Conservation (phyloP, 92 coral and sea anemone species). For the Anthopleura xanthogrammica region DNA sequence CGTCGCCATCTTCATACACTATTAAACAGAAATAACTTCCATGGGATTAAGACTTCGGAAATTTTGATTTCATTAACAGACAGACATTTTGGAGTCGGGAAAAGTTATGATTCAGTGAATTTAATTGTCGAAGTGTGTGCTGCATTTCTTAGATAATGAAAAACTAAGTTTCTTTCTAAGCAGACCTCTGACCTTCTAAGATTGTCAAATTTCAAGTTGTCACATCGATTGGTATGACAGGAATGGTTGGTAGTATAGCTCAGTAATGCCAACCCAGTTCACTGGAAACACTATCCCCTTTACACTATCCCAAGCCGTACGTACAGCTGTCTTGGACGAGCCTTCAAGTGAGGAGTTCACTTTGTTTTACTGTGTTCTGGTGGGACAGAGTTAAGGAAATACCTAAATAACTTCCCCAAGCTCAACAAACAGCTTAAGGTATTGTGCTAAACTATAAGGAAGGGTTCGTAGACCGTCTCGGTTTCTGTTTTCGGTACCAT, state of each 20-base stretch:
- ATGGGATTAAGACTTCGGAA: neutral
- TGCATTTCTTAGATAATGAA: conserved; percentile 36
- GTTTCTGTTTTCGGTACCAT: conserved; percentile 16
- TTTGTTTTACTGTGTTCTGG: conserved; percentile 15
- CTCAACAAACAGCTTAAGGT: conserved; percentile 33
- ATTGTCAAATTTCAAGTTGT: conserved; percentile 25
- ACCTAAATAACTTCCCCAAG: neutral
- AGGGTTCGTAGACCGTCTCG: neutral
- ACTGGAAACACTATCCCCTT: conserved; percentile 42
- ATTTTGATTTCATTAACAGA: neutral
- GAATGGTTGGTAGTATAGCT: conserved; percentile 32
- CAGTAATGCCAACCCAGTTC: conserved; percentile 31
- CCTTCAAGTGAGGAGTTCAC: conserved; percentile 9
- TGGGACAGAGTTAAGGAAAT: conserved; percentile 10
- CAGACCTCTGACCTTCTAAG: conserved; percentile 35
- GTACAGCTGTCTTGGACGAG: conserved; percentile 31
- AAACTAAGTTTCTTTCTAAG: conserved; percentile 20
- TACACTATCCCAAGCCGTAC: conserved; percentile 28
- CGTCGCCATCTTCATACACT: neutral
- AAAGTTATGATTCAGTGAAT: conserved; percentile 4
- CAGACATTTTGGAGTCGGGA: neutral
- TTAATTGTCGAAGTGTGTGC: neutral
- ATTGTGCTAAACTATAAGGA: conserved; percentile 8
- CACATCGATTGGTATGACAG: conserved; percentile 38
- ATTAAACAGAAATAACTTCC: neutral